A percentile compares a stretch with the other conserved stretches of the same genome.
phyloP scores from a whole-genome alignment of 2,888 invertebrate species.

The Dusona sp. region DNA sequence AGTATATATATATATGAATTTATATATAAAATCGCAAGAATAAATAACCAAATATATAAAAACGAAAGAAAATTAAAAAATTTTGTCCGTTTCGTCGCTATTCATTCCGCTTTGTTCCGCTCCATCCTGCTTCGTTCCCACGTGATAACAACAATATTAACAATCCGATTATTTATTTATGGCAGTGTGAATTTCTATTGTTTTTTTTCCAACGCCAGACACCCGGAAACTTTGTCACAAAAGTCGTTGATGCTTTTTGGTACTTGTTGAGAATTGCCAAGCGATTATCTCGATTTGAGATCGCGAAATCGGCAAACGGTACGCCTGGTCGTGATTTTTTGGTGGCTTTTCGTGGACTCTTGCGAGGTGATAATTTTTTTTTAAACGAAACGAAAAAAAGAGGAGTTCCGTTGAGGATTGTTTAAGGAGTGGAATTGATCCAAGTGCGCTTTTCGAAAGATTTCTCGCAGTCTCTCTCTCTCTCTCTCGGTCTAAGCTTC shows the following conservation, averaged over 20 bases:
- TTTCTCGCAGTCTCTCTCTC: neutral
- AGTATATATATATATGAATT: conserved; percentile 2
- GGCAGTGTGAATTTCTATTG: neutral
- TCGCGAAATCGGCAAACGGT: neutral
- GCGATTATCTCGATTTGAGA: neutral
- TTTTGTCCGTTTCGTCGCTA: conserved; percentile 1
- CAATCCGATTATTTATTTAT: neutral
- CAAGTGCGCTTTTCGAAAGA: conserved; percentile 8
- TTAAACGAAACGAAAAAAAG: neutral
- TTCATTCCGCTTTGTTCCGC: neutral
- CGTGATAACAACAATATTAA: conserved; percentile 6
- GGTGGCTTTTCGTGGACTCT: neutral
- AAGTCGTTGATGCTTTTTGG: neutral
- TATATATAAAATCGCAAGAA: conserved; percentile 7
- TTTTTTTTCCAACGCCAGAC: neutral
- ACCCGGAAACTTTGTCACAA: neutral
- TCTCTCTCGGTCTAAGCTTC: neutral
- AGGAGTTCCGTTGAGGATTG: neutral
- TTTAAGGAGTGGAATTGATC: neutral
- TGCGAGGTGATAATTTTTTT: neutral
- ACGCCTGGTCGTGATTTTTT: neutral
- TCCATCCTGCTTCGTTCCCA: conserved; percentile 1
- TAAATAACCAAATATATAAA: conserved; percentile 4
- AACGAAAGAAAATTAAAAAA: conserved; percentile 1
- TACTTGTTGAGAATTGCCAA: neutral